Evolutionary conservation across 1,140 invertebrate genomes (phyloP), one percentile per base, ranked within the genome.

Genomic region (Aphelinus certus): DNA sequence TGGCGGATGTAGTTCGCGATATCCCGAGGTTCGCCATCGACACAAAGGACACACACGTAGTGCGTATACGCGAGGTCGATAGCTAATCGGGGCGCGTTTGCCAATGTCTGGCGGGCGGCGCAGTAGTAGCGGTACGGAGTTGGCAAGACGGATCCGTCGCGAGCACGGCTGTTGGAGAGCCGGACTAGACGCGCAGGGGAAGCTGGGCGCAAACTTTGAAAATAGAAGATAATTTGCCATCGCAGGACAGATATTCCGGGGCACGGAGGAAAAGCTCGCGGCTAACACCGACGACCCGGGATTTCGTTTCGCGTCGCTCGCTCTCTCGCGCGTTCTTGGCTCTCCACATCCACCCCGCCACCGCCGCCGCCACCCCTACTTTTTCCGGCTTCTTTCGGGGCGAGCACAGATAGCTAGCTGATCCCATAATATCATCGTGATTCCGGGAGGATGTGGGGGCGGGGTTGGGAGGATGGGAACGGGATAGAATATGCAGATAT

Each of bases 401-500:
- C 60, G 74, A 71, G 58, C n/a, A 42, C 47, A 69, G 60, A 70
- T 70, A 67, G 73, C 26, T 69, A 76, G 69, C 75, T 68, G 75
- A 76, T 76, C 75, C 69, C 56, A 62, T 71, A 76, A 76, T 76
- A 76, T 76, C 75, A 76, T 76, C 75, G 69, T 78, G 70, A 69
- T 73, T 78, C 53, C 71, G 46, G 74, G 75, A 53, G 4, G 51
- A 73, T 78, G 77, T 76, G 79, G 72, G 75, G 62, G 76, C n/a
- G n/a, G n/a, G n/a, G n/a, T n/a, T n/a, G n/a, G n/a, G n/a, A n/a
- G 75, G 60, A 78, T 78, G 76, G 78, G 73, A 58, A 47, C 70
- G 74, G 76, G 78, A 79, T 68, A 77, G 76, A 77, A 83, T 82
- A 80, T 80, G 78, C 76, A 78, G 78, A 81, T 81, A 80, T 53